Conservation (phyloP, 2,888 invertebrate genomes). For the Ophion ellenae region DNA sequence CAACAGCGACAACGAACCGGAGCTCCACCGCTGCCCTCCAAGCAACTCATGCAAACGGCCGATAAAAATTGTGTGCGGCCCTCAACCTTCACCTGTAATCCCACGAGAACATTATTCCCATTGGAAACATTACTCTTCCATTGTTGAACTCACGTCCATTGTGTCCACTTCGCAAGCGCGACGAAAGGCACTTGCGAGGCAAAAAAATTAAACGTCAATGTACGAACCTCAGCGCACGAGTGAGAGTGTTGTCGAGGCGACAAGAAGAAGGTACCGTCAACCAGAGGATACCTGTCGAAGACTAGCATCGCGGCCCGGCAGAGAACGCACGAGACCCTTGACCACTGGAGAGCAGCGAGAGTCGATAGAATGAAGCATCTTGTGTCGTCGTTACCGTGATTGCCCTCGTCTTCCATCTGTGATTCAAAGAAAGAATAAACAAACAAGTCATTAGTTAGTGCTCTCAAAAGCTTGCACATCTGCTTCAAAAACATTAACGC, state of each 20-base stretch:
- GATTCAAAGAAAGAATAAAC: neutral
- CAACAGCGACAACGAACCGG: slow-evolving; percentile 94
- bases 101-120: neutral
- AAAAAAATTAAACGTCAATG: neutral
- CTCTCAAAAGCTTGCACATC: neutral
- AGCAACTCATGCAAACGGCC: slow-evolving; percentile 97
- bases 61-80: slow-evolving; percentile 95
- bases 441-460: neutral
- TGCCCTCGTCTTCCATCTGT: slow-evolving; percentile 99
- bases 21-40: slow-evolving; percentile 93
- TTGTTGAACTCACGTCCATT: neutral
- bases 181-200: neutral
- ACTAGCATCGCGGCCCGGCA: slow-evolving; percentile 96
- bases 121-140: neutral
- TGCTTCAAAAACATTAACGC: neutral
- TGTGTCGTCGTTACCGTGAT: slow-evolving; percentile 99
- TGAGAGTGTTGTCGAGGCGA: slow-evolving; percentile 96
- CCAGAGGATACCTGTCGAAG: slow-evolving; percentile 98
- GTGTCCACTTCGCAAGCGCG: neutral
- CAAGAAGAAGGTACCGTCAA: slow-evolving; percentile 99
- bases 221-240: slow-evolving; percentile 92
- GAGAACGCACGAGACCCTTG: slow-evolving; percentile 93
- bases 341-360: slow-evolving; percentile 95
- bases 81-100: slow-evolving; percentile 93
- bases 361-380: slow-evolving; percentile 98